These are phyloP conservation scores for Dinomys branickii DNA, from an alignment of 2,113 vertebrate species.

Conservation along the genomic window DNA sequence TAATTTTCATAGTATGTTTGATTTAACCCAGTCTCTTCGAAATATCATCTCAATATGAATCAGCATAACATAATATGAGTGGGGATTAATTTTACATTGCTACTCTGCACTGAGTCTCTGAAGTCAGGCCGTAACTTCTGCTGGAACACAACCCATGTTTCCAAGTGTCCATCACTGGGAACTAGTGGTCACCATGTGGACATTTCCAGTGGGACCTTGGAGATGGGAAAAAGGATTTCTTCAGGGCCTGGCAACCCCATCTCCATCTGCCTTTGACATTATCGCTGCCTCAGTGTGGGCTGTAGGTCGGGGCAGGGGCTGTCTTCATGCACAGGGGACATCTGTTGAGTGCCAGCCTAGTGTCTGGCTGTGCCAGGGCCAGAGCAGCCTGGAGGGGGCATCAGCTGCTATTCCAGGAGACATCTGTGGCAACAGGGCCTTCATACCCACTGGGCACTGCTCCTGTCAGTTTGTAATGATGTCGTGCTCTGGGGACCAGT, in stretches of 20 bases:
- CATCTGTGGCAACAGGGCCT: fast-evolving
- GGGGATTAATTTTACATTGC: fast-evolving
- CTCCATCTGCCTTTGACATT: neutral
- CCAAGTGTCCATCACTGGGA: fast-evolving
- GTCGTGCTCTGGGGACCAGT: too few species aligned
- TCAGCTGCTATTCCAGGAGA: fast-evolving
- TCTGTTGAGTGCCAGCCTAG: neutral
- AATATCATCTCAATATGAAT: neutral
- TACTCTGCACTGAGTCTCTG: neutral
- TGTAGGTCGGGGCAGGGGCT: neutral
- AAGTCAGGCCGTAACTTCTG: neutral
- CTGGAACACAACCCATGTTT: too few species aligned
- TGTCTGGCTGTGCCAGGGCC: fast-evolving
- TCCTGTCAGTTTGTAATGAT: too few species aligned
- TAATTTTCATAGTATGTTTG: neutral
- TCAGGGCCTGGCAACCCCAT: neutral
- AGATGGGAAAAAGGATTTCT: neutral
- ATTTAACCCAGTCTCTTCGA: neutral
- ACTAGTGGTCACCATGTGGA: fast-evolving
- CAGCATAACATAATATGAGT: fast-evolving
- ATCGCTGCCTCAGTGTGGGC: fast-evolving
- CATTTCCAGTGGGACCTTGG: neutral
- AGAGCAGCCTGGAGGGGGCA: fast-evolving
- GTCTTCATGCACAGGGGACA: fast-evolving
- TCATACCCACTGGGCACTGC: fast-evolving